Evolutionary conservation across 2,888 invertebrate genomes (phyloP), one percentile per base, ranked within the genome.

Genomic region (Sesamia inferens): DNA sequence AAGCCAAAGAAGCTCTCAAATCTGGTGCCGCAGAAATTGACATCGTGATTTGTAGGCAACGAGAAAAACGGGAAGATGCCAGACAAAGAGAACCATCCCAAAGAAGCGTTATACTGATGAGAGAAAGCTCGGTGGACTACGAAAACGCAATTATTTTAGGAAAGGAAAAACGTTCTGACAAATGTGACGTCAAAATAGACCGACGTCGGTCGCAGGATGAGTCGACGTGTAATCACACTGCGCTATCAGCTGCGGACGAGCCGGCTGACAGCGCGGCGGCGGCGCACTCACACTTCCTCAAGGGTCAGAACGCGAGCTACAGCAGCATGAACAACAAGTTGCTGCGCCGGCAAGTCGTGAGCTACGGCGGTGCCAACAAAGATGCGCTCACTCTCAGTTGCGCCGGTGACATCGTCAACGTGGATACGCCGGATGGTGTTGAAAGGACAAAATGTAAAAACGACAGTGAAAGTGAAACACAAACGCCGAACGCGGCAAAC

Each of bases 91-190:
- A 91, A 71, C 71, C 83, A n/a, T 83, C 91, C 7, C 93, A 92
- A 79, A 91, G 88, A 79, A 92, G 83, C 55, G 81, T 90, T 11
- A 77, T 90, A 13, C 81, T 95, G 71, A 96, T 97, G 96, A 96
- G 96, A 79, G 97, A 98, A 92, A 97, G 97, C 90, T 97, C 97
- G 47, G 97, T 97, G 2, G 97, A 97, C 93, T 97, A 97, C 85
- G 97, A 97, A 87, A 97, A 97, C 89, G 97, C 96, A 59, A 95
- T 96, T 70, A 96, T 97, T 76, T 93, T 96, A 82, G 96, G 96
- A 75, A 95, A 96, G 86, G 95, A 95, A 92, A 95, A 93, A 91
- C 94, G 96, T 67, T 88, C 90, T 81, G 93, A 94, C 91, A 95
- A 91, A 93, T 91, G 90, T 94, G 96, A 96, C 85, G 98, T 96